These are phyloP conservation scores for Agelastica alni DNA, from an alignment of 2,888 invertebrate species.

Conservation along the genomic window DNA sequence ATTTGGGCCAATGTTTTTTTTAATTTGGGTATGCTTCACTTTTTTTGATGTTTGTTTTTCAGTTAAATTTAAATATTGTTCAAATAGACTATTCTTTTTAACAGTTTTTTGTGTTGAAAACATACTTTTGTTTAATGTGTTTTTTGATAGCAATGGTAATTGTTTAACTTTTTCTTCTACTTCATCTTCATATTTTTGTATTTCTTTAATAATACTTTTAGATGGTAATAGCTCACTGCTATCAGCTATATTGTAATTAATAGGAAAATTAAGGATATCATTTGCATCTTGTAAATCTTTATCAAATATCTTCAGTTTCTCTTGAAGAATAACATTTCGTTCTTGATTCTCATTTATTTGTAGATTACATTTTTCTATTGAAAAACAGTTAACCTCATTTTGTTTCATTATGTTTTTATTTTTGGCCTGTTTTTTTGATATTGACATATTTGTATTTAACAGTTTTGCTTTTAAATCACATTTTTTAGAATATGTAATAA, in stretches of 20 bases:
- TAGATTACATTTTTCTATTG: constrained; percentile 34
- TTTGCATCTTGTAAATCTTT: constrained; percentile 31
- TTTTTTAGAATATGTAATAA: constrained; percentile 33
- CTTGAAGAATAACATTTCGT: constrained; percentile 33
- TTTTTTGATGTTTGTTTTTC: constrained; percentile 26
- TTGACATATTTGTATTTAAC: constrained; percentile 2
- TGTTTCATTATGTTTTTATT: constrained; percentile 20
- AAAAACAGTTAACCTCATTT: constrained; percentile 35
- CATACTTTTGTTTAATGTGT: constrained; percentile 2
- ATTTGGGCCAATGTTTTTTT: constrained; percentile 3
- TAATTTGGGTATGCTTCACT: constrained; percentile 2
- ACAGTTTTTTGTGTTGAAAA: constrained; percentile 17
- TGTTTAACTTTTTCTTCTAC: constrained; percentile 30
- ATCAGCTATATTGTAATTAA: neutral
- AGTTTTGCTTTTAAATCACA: constrained; percentile 24
- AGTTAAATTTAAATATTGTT: constrained; percentile 28
- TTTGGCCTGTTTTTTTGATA: constrained; percentile 3
- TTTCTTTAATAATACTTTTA: constrained; percentile 30
- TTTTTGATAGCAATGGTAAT: constrained; percentile 18
- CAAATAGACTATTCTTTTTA: constrained; percentile 22
- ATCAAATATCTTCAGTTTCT: constrained; percentile 32
- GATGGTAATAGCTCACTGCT: neutral
- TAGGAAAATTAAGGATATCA: constrained; percentile 10
- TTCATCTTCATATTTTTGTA: constrained; percentile 35
- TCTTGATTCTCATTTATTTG: constrained; percentile 37